Evolutionary conservation across 2,797 vertebrate species (phyloP).

Genomic region (Pangasius mekongensis): DNA sequence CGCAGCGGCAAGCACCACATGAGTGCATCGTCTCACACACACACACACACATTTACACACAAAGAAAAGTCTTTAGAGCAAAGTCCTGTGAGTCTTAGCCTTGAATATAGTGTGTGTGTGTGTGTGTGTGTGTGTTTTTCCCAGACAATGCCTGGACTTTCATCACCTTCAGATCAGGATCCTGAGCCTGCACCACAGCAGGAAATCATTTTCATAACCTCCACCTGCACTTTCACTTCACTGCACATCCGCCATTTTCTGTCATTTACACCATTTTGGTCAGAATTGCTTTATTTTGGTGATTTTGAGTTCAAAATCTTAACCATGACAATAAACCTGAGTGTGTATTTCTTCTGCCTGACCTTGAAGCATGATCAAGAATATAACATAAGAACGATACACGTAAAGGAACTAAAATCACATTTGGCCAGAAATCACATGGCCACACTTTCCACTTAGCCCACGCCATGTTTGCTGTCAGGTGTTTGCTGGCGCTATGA

Average conservation of each 20-base stretch:
- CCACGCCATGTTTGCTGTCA: neutral
- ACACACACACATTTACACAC: conserved; percentile 9
- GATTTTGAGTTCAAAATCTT: neutral
- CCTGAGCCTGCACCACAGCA: neutral
- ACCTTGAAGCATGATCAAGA: neutral
- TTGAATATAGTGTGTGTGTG: neutral
- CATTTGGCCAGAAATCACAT: neutral
- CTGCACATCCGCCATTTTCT: neutral
- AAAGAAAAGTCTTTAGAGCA: conserved; percentile 17
- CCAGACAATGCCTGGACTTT: neutral
- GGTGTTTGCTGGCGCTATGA: neutral
- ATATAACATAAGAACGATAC: neutral
- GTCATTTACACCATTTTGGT: neutral
- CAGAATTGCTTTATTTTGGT: neutral
- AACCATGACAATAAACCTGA: neutral
- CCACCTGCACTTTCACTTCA: neutral
- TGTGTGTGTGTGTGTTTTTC: neutral
- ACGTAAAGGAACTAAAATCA: neutral
- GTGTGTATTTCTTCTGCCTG: neutral
- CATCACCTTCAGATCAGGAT: neutral
- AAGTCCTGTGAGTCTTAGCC: neutral
- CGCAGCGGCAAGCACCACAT: conserved; percentile 20
- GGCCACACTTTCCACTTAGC: neutral
- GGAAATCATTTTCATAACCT: neutral
- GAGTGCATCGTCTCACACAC: conserved; percentile 30